phyloP scores from a whole-genome alignment of 1,140 invertebrate genomes.

The Cyclargus thomasi region DNA sequence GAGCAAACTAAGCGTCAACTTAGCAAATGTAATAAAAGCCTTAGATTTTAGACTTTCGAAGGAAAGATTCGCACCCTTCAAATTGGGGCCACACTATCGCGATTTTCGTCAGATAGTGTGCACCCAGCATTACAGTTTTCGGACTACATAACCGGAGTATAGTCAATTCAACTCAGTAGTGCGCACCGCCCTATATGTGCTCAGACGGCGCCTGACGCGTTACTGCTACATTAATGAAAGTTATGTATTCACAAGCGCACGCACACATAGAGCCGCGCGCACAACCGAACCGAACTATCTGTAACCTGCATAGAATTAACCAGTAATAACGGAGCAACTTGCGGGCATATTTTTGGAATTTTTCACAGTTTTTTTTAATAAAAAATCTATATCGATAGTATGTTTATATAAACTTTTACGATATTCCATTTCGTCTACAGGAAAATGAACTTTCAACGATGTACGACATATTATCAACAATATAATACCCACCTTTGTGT shows the following conservation, averaged over 20 bases:
- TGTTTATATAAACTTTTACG: constrained; percentile 14
- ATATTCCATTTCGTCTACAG: constrained; percentile 10
- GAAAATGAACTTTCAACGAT: constrained; percentile 32
- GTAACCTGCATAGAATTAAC: background rate
- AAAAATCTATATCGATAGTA: constrained; percentile 14
- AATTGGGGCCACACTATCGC: too few species aligned
- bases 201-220: too few species aligned
- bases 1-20: background rate
- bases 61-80: too few species aligned
- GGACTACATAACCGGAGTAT: background rate
- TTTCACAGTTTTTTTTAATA: background rate
- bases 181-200: too few species aligned
- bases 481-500: constrained; percentile 44
- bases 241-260: too few species aligned
- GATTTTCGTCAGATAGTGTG: background rate
- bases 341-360: background rate
- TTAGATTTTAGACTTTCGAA: background rate
- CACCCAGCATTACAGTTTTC: background rate
- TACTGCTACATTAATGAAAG: too few species aligned
- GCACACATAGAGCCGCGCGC: too few species aligned
- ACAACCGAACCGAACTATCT: too few species aligned
- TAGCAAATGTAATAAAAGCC: constrained; percentile 1
- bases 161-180: too few species aligned
- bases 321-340: background rate
- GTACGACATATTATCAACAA: constrained; percentile 31